Evolutionary conservation across 2,888 invertebrate genomes (phyloP).

Genomic region (Mimumesa dahlbomi): DNA sequence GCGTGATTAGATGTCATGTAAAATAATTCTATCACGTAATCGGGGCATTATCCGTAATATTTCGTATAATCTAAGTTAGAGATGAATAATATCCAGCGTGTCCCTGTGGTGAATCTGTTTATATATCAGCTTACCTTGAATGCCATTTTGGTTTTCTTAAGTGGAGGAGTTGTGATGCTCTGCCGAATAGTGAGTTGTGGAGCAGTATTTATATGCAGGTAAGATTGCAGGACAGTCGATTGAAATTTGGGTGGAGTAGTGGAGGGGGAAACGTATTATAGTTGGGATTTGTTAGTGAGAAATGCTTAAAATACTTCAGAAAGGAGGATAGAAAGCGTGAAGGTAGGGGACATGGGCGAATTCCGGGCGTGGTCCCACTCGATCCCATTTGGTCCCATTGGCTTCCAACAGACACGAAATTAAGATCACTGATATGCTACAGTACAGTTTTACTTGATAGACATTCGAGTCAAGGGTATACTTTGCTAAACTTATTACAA

Average conservation of each 20-base stretch:
- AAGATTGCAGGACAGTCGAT: slow-evolving; percentile 49
- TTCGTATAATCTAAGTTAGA: no score
- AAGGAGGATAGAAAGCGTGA: slow-evolving; percentile 55
- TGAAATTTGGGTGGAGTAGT: slow-evolving; percentile 58
- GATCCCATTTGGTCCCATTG: no score
- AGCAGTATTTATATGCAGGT: slow-evolving; percentile 68
- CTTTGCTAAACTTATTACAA: no score
- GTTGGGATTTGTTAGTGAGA: slow-evolving; percentile 45
- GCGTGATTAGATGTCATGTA: no score
- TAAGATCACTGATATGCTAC: slow-evolving; percentile 39
- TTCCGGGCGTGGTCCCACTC: slow-evolving; percentile 53
- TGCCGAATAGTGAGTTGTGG: slow-evolving; percentile 54
- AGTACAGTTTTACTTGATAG: no score
- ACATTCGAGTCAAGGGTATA: no score
- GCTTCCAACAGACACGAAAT: no score
- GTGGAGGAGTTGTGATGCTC: slow-evolving; percentile 60
- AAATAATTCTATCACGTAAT: no score
- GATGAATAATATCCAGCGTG: no score
- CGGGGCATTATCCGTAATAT: no score
- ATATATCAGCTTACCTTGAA: slow-evolving; percentile 71
- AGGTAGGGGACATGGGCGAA: slow-evolving; percentile 42
- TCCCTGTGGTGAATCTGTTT: no score
- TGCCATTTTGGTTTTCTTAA: slow-evolving; percentile 66
- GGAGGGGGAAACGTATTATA: slow-evolving; percentile 55
- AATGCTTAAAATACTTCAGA: slow-evolving; percentile 54